phyloP scores from a whole-genome alignment of 1,140 invertebrate genomes.

The Drosophila nikananu region DNA sequence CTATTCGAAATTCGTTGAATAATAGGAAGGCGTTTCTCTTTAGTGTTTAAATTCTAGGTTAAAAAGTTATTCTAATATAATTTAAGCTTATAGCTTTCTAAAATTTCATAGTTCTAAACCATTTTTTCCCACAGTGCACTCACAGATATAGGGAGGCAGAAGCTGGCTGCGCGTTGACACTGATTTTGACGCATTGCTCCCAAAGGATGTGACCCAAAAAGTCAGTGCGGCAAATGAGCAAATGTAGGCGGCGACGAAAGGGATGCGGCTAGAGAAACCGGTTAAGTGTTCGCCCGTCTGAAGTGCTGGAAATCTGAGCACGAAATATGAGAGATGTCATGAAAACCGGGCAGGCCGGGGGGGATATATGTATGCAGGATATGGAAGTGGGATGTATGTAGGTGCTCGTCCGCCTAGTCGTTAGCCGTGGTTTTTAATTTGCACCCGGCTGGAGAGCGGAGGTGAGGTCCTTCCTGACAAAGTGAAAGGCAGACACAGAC shows the following conservation, averaged over 20 bases:
- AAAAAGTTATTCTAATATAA: background rate
- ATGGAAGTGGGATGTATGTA: constrained; percentile 8
- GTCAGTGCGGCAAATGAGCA: constrained; percentile 81
- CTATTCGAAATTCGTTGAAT: background rate
- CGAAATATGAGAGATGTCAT: constrained; percentile 70
- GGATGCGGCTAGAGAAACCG: constrained; percentile 55
- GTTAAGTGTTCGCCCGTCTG: constrained; percentile 69
- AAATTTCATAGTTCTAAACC: background rate
- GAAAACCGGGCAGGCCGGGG: background rate
- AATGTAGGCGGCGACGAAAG: constrained; percentile 61
- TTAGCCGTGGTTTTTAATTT: constrained; percentile 75
- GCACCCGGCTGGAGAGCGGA: constrained; percentile 12
- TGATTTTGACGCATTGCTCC: constrained; percentile 83
- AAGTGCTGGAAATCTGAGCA: constrained; percentile 58
- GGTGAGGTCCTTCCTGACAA: constrained; percentile 48
- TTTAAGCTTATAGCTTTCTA: background rate
- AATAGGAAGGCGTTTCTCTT: background rate
- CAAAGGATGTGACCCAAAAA: constrained; percentile 82
- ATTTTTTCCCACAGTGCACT: constrained; percentile 2
- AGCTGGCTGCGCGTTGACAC: constrained; percentile 75
- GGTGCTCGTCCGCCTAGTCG: constrained; percentile 28
- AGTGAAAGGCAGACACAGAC: constrained; percentile 57
- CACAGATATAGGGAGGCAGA: constrained; percentile 10
- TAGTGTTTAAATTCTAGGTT: background rate
- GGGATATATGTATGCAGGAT: constrained; percentile 5